A percentile compares a stretch with the other conserved stretches of the same genome.
phyloP scores from a whole-genome alignment of 2,113 vertebrate genomes.

The Erinaceus europaeus region DNA sequence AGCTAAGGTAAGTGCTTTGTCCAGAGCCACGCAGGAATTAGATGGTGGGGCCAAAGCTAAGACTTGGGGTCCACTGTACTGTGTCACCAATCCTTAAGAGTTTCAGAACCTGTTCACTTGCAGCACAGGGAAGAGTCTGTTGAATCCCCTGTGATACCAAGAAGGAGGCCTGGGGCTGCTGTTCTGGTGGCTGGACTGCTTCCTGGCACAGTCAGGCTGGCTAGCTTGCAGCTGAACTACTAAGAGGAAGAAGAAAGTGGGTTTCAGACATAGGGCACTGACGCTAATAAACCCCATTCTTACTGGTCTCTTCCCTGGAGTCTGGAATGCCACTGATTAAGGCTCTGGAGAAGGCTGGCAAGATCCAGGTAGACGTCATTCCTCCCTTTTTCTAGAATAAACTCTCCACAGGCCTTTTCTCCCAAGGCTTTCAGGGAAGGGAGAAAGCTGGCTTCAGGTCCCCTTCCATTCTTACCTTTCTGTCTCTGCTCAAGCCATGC shows the following conservation, averaged over 20 bases:
- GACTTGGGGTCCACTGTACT: background rate
- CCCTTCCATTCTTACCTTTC: background rate
- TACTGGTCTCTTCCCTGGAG: background rate
- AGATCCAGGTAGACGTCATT: background rate
- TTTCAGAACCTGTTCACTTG: background rate
- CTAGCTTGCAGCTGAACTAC: background rate
- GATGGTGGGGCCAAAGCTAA: background rate
- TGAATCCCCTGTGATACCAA: background rate
- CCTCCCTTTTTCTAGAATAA: background rate
- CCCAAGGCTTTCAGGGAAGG: background rate
- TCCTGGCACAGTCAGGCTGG: background rate
- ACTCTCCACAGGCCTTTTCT: background rate
- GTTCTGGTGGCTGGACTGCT: background rate
- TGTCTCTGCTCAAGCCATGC: background rate
- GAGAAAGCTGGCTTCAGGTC: background rate
- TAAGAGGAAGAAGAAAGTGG: background rate
- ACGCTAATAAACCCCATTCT: background rate
- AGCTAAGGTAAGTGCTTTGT: background rate
- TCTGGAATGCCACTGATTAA: background rate
- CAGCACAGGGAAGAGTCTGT: background rate
- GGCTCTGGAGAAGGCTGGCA: background rate
- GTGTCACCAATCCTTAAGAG: background rate
- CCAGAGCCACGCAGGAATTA: background rate
- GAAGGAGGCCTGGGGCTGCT: too few relatives aligned
- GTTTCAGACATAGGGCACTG: background rate